Percentiles rank a stretch among this genome's conserved stretches.
phyloP scores from a whole-genome alignment of 1,140 invertebrate genomes.

The Schlechtendalia chinensis region DNA sequence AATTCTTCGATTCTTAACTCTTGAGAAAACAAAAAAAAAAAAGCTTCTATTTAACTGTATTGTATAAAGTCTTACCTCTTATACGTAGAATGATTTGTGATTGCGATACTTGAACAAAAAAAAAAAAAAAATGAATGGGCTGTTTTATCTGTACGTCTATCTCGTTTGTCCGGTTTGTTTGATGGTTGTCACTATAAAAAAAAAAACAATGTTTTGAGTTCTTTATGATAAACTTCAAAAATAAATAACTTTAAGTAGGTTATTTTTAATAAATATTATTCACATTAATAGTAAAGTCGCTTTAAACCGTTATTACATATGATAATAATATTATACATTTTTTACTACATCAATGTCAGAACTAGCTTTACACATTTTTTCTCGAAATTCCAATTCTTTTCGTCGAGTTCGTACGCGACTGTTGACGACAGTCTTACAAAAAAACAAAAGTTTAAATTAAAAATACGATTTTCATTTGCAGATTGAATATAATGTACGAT shows the following conservation, averaged over 20 bases:
- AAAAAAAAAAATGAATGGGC: background rate
- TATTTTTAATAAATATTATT: slow-evolving; percentile 35
- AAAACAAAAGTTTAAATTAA: too few relatives aligned
- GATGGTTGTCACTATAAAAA: slow-evolving; percentile 25
- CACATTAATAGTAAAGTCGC: background rate
- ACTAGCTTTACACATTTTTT: background rate
- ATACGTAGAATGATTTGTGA: slow-evolving; percentile 8
- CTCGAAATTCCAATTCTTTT: too few relatives aligned
- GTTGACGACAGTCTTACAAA: too few relatives aligned
- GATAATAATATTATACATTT: background rate
- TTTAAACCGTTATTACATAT: background rate
- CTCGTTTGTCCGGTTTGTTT: slow-evolving; percentile 30
- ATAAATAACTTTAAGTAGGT: slow-evolving; percentile 27
- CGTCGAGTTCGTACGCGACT: too few relatives aligned
- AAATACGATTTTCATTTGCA: too few relatives aligned
- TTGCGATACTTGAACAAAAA: background rate
- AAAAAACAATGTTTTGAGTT: background rate
- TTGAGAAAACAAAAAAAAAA: too few relatives aligned
- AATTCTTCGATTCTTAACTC: background rate
- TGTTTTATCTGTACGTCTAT: slow-evolving; percentile 2
- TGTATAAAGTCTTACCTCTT: background rate
- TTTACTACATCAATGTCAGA: background rate
- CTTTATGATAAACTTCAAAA: slow-evolving; percentile 24
- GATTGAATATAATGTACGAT: too few relatives aligned
- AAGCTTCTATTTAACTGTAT: background rate